Conservation (phyloP, 2,113 vertebrate genomes). For the Oplegnathus fasciatus region DNA sequence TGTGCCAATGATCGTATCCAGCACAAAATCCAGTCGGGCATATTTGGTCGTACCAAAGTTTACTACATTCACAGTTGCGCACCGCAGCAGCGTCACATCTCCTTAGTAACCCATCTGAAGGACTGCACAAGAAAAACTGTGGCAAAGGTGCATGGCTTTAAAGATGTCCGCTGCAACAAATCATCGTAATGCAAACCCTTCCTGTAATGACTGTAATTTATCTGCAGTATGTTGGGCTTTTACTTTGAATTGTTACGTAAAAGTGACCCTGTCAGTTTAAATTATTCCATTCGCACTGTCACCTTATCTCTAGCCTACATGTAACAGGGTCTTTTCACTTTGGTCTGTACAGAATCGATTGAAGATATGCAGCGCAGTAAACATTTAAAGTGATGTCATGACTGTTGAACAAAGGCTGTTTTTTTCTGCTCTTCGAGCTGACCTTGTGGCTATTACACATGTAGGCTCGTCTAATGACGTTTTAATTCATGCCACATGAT, state of each 20-base stretch:
- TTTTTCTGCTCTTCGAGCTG: background rate
- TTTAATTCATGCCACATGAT: background rate
- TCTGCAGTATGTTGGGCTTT: background rate
- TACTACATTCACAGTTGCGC: conserved; percentile 35
- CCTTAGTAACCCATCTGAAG: conserved; percentile 67
- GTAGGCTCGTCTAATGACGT: background rate
- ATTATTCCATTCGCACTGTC: background rate
- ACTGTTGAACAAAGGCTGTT: conserved; percentile 15
- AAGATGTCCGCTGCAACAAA: background rate
- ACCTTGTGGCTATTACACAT: background rate
- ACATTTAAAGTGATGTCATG: conserved; percentile 48
- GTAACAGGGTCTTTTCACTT: conserved; percentile 30
- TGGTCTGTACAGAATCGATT: conserved; percentile 55
- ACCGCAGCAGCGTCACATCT: conserved; percentile 64
- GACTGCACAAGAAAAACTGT: conserved; percentile 49
- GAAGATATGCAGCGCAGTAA: conserved; percentile 48
- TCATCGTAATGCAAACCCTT: background rate
- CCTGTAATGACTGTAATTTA: background rate
- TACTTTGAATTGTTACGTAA: background rate
- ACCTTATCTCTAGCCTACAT: conserved; percentile 24
- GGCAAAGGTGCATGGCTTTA: conserved; percentile 59
- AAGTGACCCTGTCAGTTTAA: background rate
- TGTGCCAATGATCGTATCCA: background rate
- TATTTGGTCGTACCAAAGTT: conserved; percentile 27
- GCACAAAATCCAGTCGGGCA: background rate